Evolutionary conservation across 2,113 vertebrate species (phyloP).

Genomic region (Myiozetetes cayanensis): DNA sequence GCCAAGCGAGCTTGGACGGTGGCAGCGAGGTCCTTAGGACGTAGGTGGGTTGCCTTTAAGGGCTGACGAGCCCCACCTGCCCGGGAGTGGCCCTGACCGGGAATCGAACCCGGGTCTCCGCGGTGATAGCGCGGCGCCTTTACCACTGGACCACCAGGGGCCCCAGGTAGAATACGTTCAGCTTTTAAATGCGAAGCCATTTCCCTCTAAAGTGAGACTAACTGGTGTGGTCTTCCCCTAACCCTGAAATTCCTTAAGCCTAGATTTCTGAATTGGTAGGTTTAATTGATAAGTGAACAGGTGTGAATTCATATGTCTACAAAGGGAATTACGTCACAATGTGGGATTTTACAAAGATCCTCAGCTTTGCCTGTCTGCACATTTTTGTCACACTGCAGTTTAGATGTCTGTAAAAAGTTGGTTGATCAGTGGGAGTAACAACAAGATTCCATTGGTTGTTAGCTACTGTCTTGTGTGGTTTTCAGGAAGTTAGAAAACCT

Average conservation of each 20-base stretch:
- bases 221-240: neutral
- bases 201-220: neutral
- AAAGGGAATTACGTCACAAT: neutral
- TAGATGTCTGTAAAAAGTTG: neutral
- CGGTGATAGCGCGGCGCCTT: no score
- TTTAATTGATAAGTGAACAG: neutral
- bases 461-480: neutral
- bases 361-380: neutral
- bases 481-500: neutral
- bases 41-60: no score
- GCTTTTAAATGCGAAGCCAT: neutral
- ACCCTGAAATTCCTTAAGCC: neutral
- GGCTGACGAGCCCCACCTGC: no score
- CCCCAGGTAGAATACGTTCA: neutral
- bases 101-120: no score
- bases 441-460: neutral
- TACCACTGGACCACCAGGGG: no score
- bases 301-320: neutral
- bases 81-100: no score
- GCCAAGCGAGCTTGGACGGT: no score
- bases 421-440: neutral
- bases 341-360: neutral
- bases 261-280: neutral
- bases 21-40: no score
- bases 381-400: neutral